Base-by-base conservation (phyloP, 1,140 invertebrate species). In the Papilio polytes region DNA sequence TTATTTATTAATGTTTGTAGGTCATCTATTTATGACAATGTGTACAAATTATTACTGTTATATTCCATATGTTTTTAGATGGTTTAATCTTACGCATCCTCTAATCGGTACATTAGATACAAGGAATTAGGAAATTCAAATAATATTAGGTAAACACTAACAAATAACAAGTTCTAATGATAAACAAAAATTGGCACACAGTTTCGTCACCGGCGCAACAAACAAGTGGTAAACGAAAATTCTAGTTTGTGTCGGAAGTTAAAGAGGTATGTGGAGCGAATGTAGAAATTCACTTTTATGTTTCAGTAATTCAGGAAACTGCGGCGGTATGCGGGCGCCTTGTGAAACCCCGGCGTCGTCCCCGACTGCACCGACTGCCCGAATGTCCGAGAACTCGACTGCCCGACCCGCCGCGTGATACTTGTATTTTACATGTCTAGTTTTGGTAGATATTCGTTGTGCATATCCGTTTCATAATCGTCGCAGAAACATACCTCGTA, bases 211-310 rank as follows among this genome's bases (percentile, higher is more conserved):
- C 12, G 15, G 26, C 22, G 12, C 3, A 26, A 31, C 12, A 7
- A 18, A 70, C 22, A 13, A 70, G 59, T 63, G 26, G 63, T 4
- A 74, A 74, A 74, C 44, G 36, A 74, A 74, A 74, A 74, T 44
- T 53, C 74, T 76, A 76, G 74, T 22, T 7, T 51, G 44, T 76
- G 46, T 48, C 74, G 74, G 74, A 76, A 76, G 74, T 76, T 76
- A 51, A 51, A 53, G 74, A 76, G 74, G 46, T 76, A 76, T 76
- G 12, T 76, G 15, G 74, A 48, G 46, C 74, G 44, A 46, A 46
- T 76, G 74, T 76, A 76, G 74, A 48, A 76, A 76, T 76, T 51
- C 10, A 76, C 74, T 76, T 76, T 76, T 76, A 51, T 76, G 74
- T 76, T 76, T 76, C 44, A 46, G 46, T 46, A 76, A 76, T 76